Base-by-base conservation (phyloP, 2,113 vertebrate genomes). In the Xyliphius kryptos region DNA sequence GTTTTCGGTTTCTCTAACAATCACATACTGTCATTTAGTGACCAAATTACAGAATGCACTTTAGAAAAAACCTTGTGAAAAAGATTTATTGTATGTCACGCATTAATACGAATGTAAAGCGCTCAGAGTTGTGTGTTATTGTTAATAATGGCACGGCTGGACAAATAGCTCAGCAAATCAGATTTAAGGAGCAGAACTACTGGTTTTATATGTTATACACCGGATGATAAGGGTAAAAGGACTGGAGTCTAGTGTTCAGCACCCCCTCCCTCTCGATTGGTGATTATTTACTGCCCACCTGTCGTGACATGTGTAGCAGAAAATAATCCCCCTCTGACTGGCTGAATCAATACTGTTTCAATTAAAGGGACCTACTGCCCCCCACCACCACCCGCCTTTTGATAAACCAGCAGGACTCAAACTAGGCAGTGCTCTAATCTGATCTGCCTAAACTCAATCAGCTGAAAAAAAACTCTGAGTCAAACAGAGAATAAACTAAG, bases 301-400 rank as follows among this genome's bases (percentile, higher is more conserved):
- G 16, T 59, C 53, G 52, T 36, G 21, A 66, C 50, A 46, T 53
- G 55, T 58, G 40, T 48, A 52, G 56, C 52, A 26, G 36, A 40
- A 16, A 52, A 48, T 46, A 47, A 48, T 51, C 44, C 32, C 47
- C 56, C 3, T 13, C 52, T 37, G 56, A 50, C 63, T 16, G 15
- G 11, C 44, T 55, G 32, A 71, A 65, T 74, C 56, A 19, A 62
- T 66, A 47, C 40, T 14, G 44, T 56, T 72, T 74, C 64, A 68
- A 66, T 76, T 71, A 70, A 74, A 70, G 59, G 15, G 47, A 9
- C 69, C 50, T 63, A 17, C 14, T 60, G 68, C 40, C 70, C 50
- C 68, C 21, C 47, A 13, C 56, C 55, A 41, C 40, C 15, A 1
- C 26, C 26, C 26, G 1, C 26, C 26, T 6, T 3, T 6, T 26